Evolutionary conservation across 2,797 vertebrate species (phyloP).

Genomic region (Lagocephalus sceleratus): DNA sequence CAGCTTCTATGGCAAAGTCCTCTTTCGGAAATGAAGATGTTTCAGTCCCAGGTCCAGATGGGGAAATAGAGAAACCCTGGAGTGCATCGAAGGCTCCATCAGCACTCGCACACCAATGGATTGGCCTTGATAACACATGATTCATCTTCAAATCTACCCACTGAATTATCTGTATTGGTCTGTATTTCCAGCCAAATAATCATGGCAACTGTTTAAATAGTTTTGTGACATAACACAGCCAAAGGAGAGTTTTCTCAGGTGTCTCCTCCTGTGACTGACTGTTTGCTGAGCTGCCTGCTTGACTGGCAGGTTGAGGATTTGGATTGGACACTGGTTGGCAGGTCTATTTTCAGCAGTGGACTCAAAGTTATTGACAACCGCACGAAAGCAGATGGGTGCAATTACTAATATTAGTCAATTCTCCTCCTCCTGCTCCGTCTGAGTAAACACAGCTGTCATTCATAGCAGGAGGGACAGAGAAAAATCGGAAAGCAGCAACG

Average conservation of each 20-base stretch:
- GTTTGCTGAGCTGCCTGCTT: constrained; percentile 14
- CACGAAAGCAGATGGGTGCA: constrained; percentile 67
- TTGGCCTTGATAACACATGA: too few species aligned
- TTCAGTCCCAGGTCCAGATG: constrained; percentile 20
- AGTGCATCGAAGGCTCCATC: constrained; percentile 22
- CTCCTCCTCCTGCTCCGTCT: constrained; percentile 57
- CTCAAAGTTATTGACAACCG: constrained; percentile 66
- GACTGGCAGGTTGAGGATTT: constrained; percentile 32
- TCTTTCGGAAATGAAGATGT: constrained; percentile 18
- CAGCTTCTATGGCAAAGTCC: constrained; percentile 36
- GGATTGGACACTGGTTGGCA: constrained; percentile 36
- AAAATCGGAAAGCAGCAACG: constrained; percentile 28
- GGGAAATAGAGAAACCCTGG: constrained; percentile 27
- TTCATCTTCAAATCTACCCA: too few species aligned
- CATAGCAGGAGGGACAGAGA: constrained; percentile 38
- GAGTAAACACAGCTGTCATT: constrained; percentile 59
- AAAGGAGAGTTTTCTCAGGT: constrained; percentile 1
- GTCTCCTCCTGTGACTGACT: constrained; percentile 17
- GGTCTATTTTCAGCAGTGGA: constrained; percentile 60
- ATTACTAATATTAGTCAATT: constrained; percentile 64
- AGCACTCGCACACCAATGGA: too few species aligned
- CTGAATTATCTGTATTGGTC: too few species aligned
- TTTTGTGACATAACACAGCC: too few species aligned
- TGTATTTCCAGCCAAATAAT: too few species aligned
- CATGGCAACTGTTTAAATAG: too few species aligned